These are phyloP conservation scores for Gorsachius goisagi DNA, from an alignment of 2,113 vertebrate genomes.

Conservation along the genomic window DNA sequence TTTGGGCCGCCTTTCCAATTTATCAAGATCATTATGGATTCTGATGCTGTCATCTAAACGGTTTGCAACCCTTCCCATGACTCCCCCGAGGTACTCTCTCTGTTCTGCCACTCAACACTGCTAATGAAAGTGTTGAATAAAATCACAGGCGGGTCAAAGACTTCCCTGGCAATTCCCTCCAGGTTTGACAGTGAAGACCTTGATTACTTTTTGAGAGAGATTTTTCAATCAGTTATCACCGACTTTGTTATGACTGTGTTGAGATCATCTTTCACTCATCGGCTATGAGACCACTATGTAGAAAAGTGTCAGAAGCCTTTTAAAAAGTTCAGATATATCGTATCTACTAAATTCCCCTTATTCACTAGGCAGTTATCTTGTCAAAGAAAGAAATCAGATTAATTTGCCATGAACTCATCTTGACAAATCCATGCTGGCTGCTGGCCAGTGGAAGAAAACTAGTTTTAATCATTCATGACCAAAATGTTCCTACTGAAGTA, in stretches of 20 bases:
- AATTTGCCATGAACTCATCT: slow-evolving; percentile 19
- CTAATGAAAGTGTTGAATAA: slow-evolving; percentile 1
- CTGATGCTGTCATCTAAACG: background rate
- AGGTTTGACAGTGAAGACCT: background rate
- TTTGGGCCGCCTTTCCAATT: background rate
- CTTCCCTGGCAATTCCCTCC: background rate
- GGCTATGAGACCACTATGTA: background rate
- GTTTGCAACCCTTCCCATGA: background rate
- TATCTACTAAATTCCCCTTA: background rate
- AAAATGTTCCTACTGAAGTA: background rate
- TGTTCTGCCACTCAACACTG: slow-evolving; percentile 26
- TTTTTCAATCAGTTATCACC: background rate
- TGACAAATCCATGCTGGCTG: slow-evolving; percentile 20
- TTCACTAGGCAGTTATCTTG: slow-evolving; percentile 16
- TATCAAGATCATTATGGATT: background rate
- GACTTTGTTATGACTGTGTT: background rate
- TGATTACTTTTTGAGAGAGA: slow-evolving; percentile 19
- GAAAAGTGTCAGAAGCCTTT: slow-evolving; percentile 7
- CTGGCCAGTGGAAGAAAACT: slow-evolving; percentile 5
- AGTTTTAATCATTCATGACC: slow-evolving; percentile 9
- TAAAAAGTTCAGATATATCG: background rate
- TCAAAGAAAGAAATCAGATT: slow-evolving; percentile 33
- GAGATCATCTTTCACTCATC: background rate
- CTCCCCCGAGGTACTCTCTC: background rate
- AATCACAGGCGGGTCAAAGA: background rate